These are phyloP conservation scores for Ctenodactylus gundi DNA, from an alignment of 2,113 vertebrate species.

Conservation along the genomic window DNA sequence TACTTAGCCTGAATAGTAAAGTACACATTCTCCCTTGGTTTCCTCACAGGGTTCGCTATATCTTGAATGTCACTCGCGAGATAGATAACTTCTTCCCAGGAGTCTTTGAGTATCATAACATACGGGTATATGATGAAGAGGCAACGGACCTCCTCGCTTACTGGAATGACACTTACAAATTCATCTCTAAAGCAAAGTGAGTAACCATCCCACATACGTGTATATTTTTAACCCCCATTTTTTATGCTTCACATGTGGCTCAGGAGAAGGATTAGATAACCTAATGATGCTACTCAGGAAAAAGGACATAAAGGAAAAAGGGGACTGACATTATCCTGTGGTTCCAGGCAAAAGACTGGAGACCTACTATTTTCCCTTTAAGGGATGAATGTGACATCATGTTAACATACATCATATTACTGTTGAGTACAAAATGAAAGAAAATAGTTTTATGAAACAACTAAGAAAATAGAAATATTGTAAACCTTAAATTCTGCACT, in stretches of 20 bases:
- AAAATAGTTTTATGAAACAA: neutral
- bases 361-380: constrained; percentile 30
- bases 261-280: neutral
- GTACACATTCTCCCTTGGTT: constrained; percentile 42
- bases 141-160: constrained; percentile 97
- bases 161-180: constrained; percentile 99
- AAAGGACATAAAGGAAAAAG: neutral
- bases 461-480: constrained; percentile 40
- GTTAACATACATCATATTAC: neutral
- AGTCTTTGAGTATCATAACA: constrained; percentile 97
- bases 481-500: no score
- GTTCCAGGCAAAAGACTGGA: neutral
- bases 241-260: neutral
- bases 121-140: constrained; percentile 97
- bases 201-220: constrained; percentile 57
- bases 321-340: neutral
- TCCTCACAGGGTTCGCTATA: constrained; percentile 91
- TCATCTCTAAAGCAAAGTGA: constrained; percentile 99
- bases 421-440: constrained; percentile 22
- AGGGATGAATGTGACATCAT: constrained; percentile 32
- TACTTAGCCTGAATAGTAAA: neutral
- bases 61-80: constrained; percentile 97
- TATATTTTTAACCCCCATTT: neutral
- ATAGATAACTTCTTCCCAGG: constrained; percentile 99
- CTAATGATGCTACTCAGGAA: neutral